phyloP scores from a whole-genome alignment of 2,888 invertebrate species.

The Hirtodrosophila histrioides region DNA sequence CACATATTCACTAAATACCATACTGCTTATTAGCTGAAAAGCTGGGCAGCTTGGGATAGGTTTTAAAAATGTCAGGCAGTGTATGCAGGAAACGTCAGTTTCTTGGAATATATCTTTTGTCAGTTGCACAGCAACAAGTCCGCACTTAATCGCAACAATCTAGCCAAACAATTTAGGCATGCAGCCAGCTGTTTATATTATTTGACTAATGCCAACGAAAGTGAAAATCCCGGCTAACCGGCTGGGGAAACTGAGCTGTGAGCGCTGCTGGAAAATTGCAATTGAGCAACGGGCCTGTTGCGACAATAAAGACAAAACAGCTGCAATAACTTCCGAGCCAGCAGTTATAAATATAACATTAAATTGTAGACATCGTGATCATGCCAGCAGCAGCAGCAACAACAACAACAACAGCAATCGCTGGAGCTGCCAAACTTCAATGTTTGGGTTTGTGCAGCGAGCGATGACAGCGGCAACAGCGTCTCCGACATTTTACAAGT shows the following conservation, averaged over 20 bases:
- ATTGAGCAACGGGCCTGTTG: slow-evolving; percentile 48
- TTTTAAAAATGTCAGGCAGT: too few relatives aligned
- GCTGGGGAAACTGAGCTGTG: slow-evolving; percentile 52
- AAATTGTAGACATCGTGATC: slow-evolving; percentile 60
- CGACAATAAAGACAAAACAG: slow-evolving; percentile 31
- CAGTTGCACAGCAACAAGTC: background rate
- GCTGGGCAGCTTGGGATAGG: too few relatives aligned
- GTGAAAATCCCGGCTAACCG: slow-evolving; percentile 69
- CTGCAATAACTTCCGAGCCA: slow-evolving; percentile 65
- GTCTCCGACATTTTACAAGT: slow-evolving; percentile 30
- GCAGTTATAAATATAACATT: slow-evolving; percentile 50
- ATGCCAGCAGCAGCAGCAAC: slow-evolving; percentile 6
- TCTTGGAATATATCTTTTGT: background rate
- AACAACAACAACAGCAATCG: slow-evolving; percentile 19
- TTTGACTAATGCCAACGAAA: slow-evolving; percentile 50
- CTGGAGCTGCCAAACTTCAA: slow-evolving; percentile 1
- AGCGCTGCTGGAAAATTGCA: slow-evolving; percentile 54
- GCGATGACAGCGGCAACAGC: slow-evolving; percentile 43
- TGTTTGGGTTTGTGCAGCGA: slow-evolving; percentile 43
- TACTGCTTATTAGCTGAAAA: too few relatives aligned
- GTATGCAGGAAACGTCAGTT: too few relatives aligned
- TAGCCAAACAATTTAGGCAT: slow-evolving; percentile 15
- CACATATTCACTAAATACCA: too few relatives aligned
- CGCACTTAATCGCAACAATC: background rate
- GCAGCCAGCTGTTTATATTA: slow-evolving; percentile 50